Percentiles rank a stretch among this genome's conserved stretches.
phyloP scores from a whole-genome alignment of 1,140 invertebrate species.

The Heliconius hermathena region DNA sequence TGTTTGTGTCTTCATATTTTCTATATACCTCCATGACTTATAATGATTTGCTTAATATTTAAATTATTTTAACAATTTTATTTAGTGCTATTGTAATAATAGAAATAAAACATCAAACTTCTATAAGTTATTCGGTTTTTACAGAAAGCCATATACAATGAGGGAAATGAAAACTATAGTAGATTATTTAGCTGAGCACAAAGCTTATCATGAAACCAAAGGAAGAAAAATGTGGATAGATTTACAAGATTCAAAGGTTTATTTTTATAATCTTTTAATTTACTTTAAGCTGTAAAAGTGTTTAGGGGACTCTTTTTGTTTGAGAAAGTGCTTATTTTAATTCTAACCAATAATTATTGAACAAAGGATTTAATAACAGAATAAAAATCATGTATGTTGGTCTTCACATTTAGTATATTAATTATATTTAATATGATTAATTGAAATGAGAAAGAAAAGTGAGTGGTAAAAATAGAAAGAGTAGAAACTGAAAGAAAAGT shows the following conservation, averaged over 20 bases:
- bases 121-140: constrained; percentile 39
- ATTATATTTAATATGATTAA: too few species aligned
- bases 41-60: neutral
- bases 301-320: too few species aligned
- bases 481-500: too few species aligned
- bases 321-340: too few species aligned
- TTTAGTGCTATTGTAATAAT: too few species aligned
- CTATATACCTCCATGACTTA: neutral
- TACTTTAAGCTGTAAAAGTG: too few species aligned
- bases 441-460: too few species aligned
- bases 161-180: constrained; percentile 70
- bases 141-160: constrained; percentile 70
- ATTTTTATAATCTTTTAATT: constrained; percentile 14
- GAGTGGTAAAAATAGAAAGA: too few species aligned
- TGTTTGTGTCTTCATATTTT: neutral
- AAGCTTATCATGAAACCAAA: constrained; percentile 58
- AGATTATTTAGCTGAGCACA: constrained; percentile 62
- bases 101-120: neutral
- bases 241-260: constrained; percentile 61
- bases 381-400: too few species aligned
- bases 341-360: too few species aligned
- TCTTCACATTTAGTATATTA: too few species aligned
- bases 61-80: neutral
- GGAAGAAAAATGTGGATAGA: constrained; percentile 75
- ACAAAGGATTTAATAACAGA: too few species aligned